phyloP scores from a whole-genome alignment of 23 tunicate species.

The Trididemnum clinides region DNA sequence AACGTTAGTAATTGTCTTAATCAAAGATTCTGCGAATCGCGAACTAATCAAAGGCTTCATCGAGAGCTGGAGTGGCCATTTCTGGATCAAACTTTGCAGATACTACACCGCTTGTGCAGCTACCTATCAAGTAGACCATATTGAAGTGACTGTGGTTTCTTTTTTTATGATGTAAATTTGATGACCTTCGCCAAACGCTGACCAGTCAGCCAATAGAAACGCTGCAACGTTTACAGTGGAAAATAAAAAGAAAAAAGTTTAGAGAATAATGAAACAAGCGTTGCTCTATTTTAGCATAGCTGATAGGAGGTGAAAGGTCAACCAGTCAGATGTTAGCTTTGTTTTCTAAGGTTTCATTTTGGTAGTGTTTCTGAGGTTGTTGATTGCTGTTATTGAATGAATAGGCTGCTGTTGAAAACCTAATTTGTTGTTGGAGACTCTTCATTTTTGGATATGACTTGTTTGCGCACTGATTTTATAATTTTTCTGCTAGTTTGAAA shows the following conservation, averaged over 20 bases:
- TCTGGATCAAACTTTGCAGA: no score
- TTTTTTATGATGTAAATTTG: neutral
- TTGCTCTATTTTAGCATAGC: neutral
- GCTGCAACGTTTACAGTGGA: slow-evolving; percentile 15
- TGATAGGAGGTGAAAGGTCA: slow-evolving; percentile 41
- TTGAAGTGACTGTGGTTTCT: neutral
- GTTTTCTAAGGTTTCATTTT: neutral
- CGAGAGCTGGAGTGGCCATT: no score
- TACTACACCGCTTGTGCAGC: neutral
- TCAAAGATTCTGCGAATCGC: no score
- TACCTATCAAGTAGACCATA: neutral
- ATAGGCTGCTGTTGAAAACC: no score
- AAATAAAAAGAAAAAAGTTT: neutral
- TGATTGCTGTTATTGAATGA: no score
- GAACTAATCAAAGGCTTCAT: no score
- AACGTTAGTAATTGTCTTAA: no score
- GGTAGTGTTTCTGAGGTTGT: neutral
- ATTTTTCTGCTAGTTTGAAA: no score
- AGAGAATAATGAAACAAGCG: neutral
- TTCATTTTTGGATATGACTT: no score
- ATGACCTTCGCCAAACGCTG: slow-evolving; percentile 12
- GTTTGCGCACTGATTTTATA: no score
- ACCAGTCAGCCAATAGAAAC: neutral
- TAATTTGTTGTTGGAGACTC: no score
- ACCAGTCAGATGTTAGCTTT: slow-evolving; percentile 38